A percentile compares a stretch with the other conserved stretches of the same genome.
Conservation (phyloP, 2,888 invertebrate species). For the Nephrocerus scutellatus region DNA sequence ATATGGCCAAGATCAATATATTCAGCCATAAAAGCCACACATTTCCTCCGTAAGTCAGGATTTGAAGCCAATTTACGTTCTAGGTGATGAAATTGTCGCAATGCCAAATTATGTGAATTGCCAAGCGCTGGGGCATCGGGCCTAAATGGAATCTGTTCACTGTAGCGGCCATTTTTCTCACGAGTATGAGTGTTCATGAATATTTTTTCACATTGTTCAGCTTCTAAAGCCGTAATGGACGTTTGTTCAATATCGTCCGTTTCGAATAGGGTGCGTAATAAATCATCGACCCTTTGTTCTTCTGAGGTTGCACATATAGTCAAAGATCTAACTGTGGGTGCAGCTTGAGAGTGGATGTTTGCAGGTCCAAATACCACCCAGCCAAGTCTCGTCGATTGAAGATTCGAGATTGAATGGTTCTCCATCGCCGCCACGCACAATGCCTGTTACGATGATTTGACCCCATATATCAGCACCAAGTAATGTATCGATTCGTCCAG, state of each 20-base stretch:
- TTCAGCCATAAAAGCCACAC: too few relatives aligned
- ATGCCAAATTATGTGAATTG: too few relatives aligned
- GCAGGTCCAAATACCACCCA: slow-evolving; percentile 16
- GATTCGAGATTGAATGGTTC: slow-evolving; percentile 11
- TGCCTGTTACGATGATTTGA: slow-evolving; percentile 4
- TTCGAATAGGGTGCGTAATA: slow-evolving; percentile 11
- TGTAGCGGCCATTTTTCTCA: slow-evolving; percentile 10
- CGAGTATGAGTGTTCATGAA: slow-evolving; percentile 11
- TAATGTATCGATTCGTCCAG: slow-evolving; percentile 13
- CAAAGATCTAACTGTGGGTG: background rate
- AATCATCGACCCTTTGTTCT: slow-evolving; percentile 9
- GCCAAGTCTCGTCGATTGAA: slow-evolving; percentile 10
- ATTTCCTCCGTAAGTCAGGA: slow-evolving; percentile 2
- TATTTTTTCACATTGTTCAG: slow-evolving; percentile 12
- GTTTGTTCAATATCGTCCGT: slow-evolving; percentile 5
- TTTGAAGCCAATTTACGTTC: slow-evolving; percentile 4
- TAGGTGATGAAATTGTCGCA: slow-evolving; percentile 7
- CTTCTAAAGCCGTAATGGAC: slow-evolving; percentile 10
- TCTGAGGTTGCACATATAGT: background rate
- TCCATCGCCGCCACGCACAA: slow-evolving; percentile 1
- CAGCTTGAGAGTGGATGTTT: background rate
- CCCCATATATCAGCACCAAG: slow-evolving; percentile 9
- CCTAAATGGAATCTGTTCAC: slow-evolving; percentile 5
- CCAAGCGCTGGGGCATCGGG: background rate
- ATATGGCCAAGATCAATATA: slow-evolving; percentile 9